Conservation (phyloP, 2,888 invertebrate genomes). For the Scaptomyza caliginosa region DNA sequence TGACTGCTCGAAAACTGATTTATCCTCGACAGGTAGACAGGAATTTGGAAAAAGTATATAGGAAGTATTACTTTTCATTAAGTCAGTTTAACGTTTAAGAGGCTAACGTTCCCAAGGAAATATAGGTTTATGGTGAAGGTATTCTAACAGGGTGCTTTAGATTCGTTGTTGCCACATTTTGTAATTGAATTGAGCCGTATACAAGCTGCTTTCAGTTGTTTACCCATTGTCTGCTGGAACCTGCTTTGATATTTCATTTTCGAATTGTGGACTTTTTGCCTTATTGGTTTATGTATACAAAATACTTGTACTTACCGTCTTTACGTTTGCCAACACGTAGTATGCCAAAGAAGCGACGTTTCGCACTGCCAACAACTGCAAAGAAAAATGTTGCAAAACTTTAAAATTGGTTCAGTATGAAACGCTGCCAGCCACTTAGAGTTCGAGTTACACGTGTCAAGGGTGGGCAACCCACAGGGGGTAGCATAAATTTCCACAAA, state of each 20-base stretch:
- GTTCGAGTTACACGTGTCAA: conserved; percentile 70
- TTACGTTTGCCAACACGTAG: conserved; percentile 64
- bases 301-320: conserved; percentile 51
- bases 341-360: conserved; percentile 71
- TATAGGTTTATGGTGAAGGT: neutral
- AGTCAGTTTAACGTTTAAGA: too few species aligned
- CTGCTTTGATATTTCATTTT: conserved; percentile 67
- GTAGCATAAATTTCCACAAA: conserved; percentile 69
- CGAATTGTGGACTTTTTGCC: conserved; percentile 46
- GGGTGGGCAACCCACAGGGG: conserved; percentile 30
- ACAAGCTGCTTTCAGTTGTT: conserved; percentile 43
- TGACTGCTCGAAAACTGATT: conserved; percentile 29
- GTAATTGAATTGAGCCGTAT: conserved; percentile 57
- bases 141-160: conserved; percentile 11
- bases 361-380: conserved; percentile 33
- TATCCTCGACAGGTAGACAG: conserved; percentile 9
- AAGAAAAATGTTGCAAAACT: conserved; percentile 35
- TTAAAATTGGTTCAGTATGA: conserved; percentile 40
- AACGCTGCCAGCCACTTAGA: conserved; percentile 46
- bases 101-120: accelerated
- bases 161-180: conserved; percentile 38
- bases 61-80: neutral
- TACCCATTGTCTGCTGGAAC: conserved; percentile 74
- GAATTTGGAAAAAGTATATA: neutral
- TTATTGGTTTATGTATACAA: conserved; percentile 75